Evolutionary conservation across 2,797 vertebrate species (phyloP).

Genomic region (Danio albolineatus): DNA sequence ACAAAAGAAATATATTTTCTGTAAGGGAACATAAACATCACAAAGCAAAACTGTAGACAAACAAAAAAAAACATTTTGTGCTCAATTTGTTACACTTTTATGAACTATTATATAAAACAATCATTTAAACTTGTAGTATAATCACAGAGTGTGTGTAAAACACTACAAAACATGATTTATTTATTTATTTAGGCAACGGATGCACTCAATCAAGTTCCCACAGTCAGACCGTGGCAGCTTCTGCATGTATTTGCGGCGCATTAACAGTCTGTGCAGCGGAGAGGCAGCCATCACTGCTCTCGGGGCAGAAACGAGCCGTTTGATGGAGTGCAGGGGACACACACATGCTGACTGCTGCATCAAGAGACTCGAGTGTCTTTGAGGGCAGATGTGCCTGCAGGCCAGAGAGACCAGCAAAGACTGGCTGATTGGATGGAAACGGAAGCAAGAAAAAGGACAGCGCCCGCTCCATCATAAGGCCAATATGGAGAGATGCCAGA

Average conservation of each 20-base stretch:
- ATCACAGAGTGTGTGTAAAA: background rate
- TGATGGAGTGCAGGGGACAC: constrained; percentile 42
- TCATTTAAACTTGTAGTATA: no score
- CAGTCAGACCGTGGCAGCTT: background rate
- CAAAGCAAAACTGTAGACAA: no score
- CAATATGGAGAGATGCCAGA: constrained; percentile 33
- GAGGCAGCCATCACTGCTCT: constrained; percentile 20
- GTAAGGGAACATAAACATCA: no score
- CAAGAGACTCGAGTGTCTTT: constrained; percentile 43
- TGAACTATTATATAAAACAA: no score
- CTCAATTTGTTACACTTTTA: no score
- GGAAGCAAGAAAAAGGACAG: constrained; percentile 3
- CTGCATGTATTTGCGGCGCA: constrained; percentile 8
- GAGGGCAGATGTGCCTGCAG: constrained; percentile 48
- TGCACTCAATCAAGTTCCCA: background rate
- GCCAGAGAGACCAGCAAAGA: constrained; percentile 33
- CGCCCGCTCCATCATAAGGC: background rate
- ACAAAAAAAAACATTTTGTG: no score
- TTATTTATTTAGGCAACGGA: background rate
- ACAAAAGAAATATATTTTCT: no score
- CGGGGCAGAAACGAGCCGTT: constrained; percentile 22
- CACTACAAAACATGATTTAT: background rate
- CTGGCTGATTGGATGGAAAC: constrained; percentile 35
- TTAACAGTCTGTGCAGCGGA: constrained; percentile 37
- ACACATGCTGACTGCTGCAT: constrained; percentile 47